Evolutionary conservation across 23 tunicate genomes (phyloP), one percentile per base, ranked within the genome.

Genomic region (Clavelina lepadiformis): DNA sequence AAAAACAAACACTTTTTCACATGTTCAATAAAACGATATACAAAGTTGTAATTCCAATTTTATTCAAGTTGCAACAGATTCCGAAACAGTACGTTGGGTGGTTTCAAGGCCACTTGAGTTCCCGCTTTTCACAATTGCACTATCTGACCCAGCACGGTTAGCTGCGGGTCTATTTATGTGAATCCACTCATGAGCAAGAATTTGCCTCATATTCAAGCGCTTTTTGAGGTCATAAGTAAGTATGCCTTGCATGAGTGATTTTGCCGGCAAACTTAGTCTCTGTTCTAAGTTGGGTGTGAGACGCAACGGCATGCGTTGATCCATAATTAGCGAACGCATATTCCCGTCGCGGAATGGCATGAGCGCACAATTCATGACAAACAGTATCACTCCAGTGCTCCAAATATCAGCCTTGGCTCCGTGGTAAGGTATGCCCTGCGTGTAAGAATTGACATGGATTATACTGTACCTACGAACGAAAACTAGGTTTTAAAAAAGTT

Each of bases 321-420:
- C 95, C 37, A 57, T 7, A 50, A 67, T 29, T 44, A 86, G 65
- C 1, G 66, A 31, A 29, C 34, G 49, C 25, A 77, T 67, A 61
- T 54, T 78, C 20, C 29, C 56, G 50, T 86, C 95, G 15, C 95
- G 80, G 29, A 79, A 86, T 5, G 95, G 95, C 95, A 86, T 86
- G 24, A 86, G 65, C 0, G 69, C 95, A 65, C 80, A 73, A 4
- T 59, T 67, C 95, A 86, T 86, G 2, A 77, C 74, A 60, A 77
- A 86, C 23, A 86, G 34, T 50, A 86, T 86, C 20, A 86, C 95
- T 0, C 95, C 95, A 20, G 78, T 23, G 56, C 95, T 86, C 95
- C 95, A 86, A 22, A 79, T 65, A 44, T 86, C 95, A 1, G 95
- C 95, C 27, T 32, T 46, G 20, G 52, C 63, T 44, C 95, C 95